These are phyloP conservation scores for Venustaconcha ellipsiformis DNA, from an alignment of 1,140 invertebrate genomes.

Conservation along the genomic window DNA sequence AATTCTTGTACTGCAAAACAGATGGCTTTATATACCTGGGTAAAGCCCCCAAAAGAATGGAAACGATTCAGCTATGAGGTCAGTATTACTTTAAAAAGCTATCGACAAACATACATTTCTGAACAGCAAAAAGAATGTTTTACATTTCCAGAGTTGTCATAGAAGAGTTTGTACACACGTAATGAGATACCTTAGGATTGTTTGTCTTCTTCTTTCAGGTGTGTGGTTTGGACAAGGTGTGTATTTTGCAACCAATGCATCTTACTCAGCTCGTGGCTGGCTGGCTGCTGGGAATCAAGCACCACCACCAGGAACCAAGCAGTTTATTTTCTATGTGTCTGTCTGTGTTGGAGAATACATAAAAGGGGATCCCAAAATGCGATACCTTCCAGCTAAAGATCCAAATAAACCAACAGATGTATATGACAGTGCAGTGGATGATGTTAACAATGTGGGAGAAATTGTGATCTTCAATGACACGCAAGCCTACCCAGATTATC, in stretches of 20 bases:
- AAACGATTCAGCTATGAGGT: too few relatives aligned
- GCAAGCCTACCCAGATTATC: slow-evolving; percentile 59
- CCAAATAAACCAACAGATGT: slow-evolving; percentile 7
- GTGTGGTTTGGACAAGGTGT: slow-evolving; percentile 40
- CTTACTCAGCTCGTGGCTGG: slow-evolving; percentile 38
- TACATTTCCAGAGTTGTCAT: too few relatives aligned
- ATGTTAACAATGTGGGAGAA: slow-evolving; percentile 34
- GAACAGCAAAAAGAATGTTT: too few relatives aligned
- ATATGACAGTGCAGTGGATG: slow-evolving; percentile 51
- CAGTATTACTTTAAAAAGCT: too few relatives aligned
- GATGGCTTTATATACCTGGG: too few relatives aligned
- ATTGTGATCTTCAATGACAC: too few relatives aligned
- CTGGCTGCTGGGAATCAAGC: slow-evolving; percentile 12
- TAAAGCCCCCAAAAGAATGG: too few relatives aligned
- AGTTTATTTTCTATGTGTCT: not conserved
- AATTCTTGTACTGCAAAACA: too few relatives aligned
- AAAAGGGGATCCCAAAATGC: slow-evolving; percentile 27
- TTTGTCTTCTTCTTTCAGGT: too few relatives aligned
- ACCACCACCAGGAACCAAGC: slow-evolving; percentile 1
- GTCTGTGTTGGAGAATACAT: slow-evolving; percentile 7
- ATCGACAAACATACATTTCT: too few relatives aligned
- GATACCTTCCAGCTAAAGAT: slow-evolving; percentile 25
- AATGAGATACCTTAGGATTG: too few relatives aligned
- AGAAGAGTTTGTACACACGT: too few relatives aligned
- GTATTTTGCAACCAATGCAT: slow-evolving; percentile 45